A percentile compares a stretch with the other conserved stretches of the same genome.
Conservation (phyloP, 1,140 invertebrate species). For the Nautilus pompilius region DNA sequence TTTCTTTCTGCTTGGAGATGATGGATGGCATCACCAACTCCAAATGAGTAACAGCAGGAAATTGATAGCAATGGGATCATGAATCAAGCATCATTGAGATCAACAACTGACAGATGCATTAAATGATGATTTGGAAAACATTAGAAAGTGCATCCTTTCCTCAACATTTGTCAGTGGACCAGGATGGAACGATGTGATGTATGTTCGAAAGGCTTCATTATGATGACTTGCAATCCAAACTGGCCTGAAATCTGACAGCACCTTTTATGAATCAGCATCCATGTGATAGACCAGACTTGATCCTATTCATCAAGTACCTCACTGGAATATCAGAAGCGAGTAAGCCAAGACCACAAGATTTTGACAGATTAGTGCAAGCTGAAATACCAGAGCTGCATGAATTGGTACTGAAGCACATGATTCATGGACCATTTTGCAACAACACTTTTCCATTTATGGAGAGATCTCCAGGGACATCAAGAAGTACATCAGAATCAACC, state of each 20-base stretch:
- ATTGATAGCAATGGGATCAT: not conserved
- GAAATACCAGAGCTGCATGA: not conserved
- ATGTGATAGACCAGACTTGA: not conserved
- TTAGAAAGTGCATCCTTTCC: not conserved
- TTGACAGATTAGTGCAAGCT: not conserved
- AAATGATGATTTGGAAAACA: not conserved
- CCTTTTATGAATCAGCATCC: not conserved
- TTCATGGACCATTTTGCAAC: not conserved
- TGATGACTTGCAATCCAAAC: not conserved
- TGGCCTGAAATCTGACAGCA: not conserved
- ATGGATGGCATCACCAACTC: not conserved
- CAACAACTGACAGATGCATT: not conserved
- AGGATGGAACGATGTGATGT: not conserved
- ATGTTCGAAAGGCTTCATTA: not conserved
- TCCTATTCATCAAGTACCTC: not conserved
- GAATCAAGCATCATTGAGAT: not conserved
- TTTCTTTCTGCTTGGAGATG: not conserved
- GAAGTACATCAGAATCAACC: not conserved
- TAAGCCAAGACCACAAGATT: not conserved
- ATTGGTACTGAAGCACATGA: not conserved
- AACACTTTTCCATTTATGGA: not conserved
- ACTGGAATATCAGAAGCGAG: not conserved
- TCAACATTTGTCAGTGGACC: not conserved
- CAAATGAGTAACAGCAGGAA: not conserved
- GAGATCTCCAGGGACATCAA: not conserved